Evolutionary conservation across 92 coral and sea anemone species (phyloP).

Genomic region (Virgularia gustaviana): DNA sequence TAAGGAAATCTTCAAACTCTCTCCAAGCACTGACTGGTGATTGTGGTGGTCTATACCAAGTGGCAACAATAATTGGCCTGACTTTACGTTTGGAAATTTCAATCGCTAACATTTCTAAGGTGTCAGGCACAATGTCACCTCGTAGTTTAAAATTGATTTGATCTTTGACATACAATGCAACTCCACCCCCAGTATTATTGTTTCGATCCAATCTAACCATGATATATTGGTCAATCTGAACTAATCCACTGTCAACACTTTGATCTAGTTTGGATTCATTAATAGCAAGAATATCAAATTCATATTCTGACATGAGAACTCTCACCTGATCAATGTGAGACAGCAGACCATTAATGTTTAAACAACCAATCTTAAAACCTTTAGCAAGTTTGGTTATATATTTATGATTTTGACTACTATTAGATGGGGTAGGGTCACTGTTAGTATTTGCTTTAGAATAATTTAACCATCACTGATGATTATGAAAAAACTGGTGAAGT

Average conservation of each 20-base stretch:
- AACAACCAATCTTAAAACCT: slow-evolving; percentile 28
- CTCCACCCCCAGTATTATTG: slow-evolving; percentile 2
- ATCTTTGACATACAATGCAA: slow-evolving; percentile 2
- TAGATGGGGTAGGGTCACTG: too few species aligned
- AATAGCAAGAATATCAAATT: slow-evolving; percentile 34
- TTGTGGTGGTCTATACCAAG: slow-evolving; percentile 40
- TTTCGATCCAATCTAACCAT: slow-evolving; percentile 8
- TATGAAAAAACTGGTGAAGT: slow-evolving; percentile 10
- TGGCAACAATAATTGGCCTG: slow-evolving; percentile 12
- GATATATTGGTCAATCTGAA: background rate
- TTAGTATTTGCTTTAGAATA: too few species aligned
- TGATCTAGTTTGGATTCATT: slow-evolving; percentile 36
- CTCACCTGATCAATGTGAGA: slow-evolving; percentile 32
- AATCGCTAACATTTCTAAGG: slow-evolving; percentile 22
- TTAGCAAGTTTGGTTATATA: too few species aligned
- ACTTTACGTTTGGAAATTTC: slow-evolving; percentile 13
- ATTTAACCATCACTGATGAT: too few species aligned
- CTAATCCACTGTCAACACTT: background rate
- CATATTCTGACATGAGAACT: slow-evolving; percentile 15
- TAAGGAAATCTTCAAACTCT: slow-evolving; percentile 33
- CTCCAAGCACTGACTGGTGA: slow-evolving; percentile 2
- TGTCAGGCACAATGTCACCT: slow-evolving; percentile 1
- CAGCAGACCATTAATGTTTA: slow-evolving; percentile 33
- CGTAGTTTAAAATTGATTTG: slow-evolving; percentile 2
- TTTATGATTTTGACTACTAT: too few species aligned